Evolutionary conservation across 1,140 invertebrate genomes (phyloP).

Genomic region (Eueides isabella): DNA sequence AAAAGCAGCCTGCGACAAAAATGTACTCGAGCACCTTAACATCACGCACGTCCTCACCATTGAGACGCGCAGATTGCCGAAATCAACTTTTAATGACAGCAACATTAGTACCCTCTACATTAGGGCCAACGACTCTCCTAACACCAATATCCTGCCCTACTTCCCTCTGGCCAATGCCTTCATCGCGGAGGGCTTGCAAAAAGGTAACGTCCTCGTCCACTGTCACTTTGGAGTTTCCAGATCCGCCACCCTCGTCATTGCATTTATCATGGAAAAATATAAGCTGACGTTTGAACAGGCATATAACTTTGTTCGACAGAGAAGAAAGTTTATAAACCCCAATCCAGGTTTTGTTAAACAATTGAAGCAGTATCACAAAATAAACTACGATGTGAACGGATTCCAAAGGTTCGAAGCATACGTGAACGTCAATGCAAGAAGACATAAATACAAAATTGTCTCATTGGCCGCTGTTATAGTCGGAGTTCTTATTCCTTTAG

Average conservation of each 20-base stretch:
- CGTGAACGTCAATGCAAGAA: slow-evolving; percentile 67
- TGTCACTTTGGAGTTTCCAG: slow-evolving; percentile 97
- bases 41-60: slow-evolving; percentile 77
- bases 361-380: slow-evolving; percentile 86
- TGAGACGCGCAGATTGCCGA: slow-evolving; percentile 65
- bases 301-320: slow-evolving; percentile 93
- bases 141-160: slow-evolving; percentile 72
- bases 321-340: slow-evolving; percentile 95
- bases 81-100: slow-evolving; percentile 59
- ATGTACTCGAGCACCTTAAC: slow-evolving; percentile 65
- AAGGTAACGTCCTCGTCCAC: slow-evolving; percentile 92
- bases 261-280: slow-evolving; percentile 96
- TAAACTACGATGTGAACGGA: slow-evolving; percentile 66
- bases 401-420: slow-evolving; percentile 64
- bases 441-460: slow-evolving; percentile 70
- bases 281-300: slow-evolving; percentile 94
- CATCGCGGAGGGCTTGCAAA: slow-evolving; percentile 68
- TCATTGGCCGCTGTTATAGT: slow-evolving; percentile 64
- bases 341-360: slow-evolving; percentile 99
- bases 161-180: slow-evolving; percentile 77
- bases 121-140: slow-evolving; percentile 72
- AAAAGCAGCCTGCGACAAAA: slow-evolving; percentile 61
- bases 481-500: slow-evolving; percentile 66
- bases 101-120: slow-evolving; percentile 72
- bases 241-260: slow-evolving; percentile 96